Evolutionary conservation across 2,113 vertebrate species (phyloP), one percentile per base, ranked within the genome.

Genomic region (Oxyruncus cristatus): DNA sequence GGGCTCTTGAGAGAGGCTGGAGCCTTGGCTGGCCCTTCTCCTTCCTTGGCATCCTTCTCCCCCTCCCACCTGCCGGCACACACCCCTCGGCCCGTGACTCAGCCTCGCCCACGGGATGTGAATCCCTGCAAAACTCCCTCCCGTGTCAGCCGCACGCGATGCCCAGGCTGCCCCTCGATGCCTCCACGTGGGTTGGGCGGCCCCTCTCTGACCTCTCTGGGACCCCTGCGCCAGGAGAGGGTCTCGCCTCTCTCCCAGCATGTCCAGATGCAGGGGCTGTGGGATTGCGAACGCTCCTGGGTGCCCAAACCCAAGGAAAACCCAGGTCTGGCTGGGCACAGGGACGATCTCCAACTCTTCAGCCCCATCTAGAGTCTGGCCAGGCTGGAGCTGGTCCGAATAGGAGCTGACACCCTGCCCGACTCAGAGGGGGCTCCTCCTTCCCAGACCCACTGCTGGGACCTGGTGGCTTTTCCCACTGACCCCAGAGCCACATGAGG

Each of bases 361-460:
- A 96, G 96, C 96, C 92, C 95, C 95, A 96, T 27, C 95, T 96
- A 97, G 92, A 96, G 96, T 58, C 85, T n/a, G 62, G 44, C 66
- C 70, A 11, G 83, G 80, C 86, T 62, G 42, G 30, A 85, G n/a
- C 37, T 0, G 14, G 58, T 68, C 58, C 75, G 32, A 5, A 22
- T n/a, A 22, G 52, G 16, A 78, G 23, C 76, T 28, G 72, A 23
- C 83, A 70, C 28, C 37, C 56, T 42, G 68, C 33, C 63, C 1
- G 0, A 62, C 49, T 75, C 79, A 1, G 4, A 14, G 24, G 27
- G 49, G 26, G 24, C n/a, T 89, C 71, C 65, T 33, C 84, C 72
- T 67, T 32, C 47, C 39, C 61, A 11, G 18, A 30, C 27, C 14
- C 1, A 0, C 77, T 73, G 24, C 72, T 41, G 71, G 26, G 44